These are phyloP conservation scores for Octodonta nipae DNA, from an alignment of 2,888 invertebrate genomes.

Conservation along the genomic window DNA sequence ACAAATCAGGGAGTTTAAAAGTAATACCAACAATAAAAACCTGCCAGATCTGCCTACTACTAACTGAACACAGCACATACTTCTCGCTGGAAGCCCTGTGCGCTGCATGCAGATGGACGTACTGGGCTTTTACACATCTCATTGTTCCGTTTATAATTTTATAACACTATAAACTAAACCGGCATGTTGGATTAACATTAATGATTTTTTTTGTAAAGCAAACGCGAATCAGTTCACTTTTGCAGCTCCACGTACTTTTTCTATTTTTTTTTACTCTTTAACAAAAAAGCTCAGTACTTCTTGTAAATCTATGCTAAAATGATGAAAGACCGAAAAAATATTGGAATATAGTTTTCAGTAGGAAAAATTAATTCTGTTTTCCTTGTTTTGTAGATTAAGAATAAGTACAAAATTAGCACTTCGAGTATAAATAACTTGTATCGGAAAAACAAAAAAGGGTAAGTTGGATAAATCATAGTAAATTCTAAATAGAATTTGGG, in stretches of 20 bases:
- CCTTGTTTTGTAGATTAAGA: conserved; percentile 96
- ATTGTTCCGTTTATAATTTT: conserved; percentile 17
- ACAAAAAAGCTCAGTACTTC: conserved; percentile 40
- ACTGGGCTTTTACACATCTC: conserved; percentile 36
- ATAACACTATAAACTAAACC: conserved; percentile 22
- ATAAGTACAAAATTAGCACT: conserved; percentile 98
- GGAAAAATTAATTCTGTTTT: conserved; percentile 48
- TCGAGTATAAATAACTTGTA: conserved; percentile 97
- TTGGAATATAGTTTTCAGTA: conserved; percentile 22
- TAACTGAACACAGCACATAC: no score
- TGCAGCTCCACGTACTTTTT: conserved; percentile 27
- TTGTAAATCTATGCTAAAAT: conserved; percentile 41
- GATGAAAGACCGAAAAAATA: conserved; percentile 38
- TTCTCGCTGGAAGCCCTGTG: conserved; percentile 26
- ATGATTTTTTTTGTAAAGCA: conserved; percentile 14
- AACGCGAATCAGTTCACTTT: conserved; percentile 33
- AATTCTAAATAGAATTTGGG: no score
- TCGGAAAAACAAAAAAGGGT: conserved; percentile 99
- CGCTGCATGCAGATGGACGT: conserved; percentile 37
- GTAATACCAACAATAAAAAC: no score
- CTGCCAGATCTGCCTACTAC: no score
- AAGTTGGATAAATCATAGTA: conserved; percentile 45
- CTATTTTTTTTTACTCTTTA: conserved; percentile 9
- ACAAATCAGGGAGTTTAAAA: no score
- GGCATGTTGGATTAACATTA: conserved; percentile 32